A percentile compares a stretch with the other conserved stretches of the same genome.
phyloP scores from a whole-genome alignment of 2,113 vertebrate species.

The Scatophagus argus region DNA sequence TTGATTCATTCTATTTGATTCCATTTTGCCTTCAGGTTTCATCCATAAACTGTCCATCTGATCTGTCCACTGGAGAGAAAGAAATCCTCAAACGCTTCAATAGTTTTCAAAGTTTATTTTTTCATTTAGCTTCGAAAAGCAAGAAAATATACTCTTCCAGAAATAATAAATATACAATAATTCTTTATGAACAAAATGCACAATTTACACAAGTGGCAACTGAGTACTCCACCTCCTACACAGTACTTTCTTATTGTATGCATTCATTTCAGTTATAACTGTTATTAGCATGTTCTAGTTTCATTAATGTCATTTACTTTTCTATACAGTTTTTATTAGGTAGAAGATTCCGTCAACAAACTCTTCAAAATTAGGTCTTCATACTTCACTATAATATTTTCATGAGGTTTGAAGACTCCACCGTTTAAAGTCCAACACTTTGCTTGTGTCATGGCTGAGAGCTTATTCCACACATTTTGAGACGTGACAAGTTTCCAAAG shows the following conservation, averaged over 20 bases:
- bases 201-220: constrained; percentile 85
- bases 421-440: constrained; percentile 8
- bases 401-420: constrained; percentile 47
- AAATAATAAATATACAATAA: constrained; percentile 99
- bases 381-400: constrained; percentile 63
- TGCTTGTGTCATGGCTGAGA: constrained; percentile 15
- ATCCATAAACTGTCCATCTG: neutral
- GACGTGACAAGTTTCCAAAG: constrained; percentile 15
- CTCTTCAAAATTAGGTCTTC: constrained; percentile 40
- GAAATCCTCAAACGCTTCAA: neutral
- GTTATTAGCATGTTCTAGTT: constrained; percentile 67
- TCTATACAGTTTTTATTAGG: constrained; percentile 57
- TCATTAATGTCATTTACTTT: constrained; percentile 62
- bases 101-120: constrained; percentile 66
- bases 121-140: constrained; percentile 78
- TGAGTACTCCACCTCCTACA: constrained; percentile 39
- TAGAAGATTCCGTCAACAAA: constrained; percentile 32
- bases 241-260: constrained; percentile 39
- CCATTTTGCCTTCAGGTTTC: neutral
- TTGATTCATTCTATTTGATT: neutral
- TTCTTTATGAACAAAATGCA: constrained; percentile 97
- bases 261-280: constrained; percentile 62
- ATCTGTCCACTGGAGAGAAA: constrained; percentile 12
- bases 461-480: constrained; percentile 43
- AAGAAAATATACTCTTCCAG: constrained; percentile 93